Conservation (phyloP, 2,113 vertebrate species). For the Onychostoma macrolepis region DNA sequence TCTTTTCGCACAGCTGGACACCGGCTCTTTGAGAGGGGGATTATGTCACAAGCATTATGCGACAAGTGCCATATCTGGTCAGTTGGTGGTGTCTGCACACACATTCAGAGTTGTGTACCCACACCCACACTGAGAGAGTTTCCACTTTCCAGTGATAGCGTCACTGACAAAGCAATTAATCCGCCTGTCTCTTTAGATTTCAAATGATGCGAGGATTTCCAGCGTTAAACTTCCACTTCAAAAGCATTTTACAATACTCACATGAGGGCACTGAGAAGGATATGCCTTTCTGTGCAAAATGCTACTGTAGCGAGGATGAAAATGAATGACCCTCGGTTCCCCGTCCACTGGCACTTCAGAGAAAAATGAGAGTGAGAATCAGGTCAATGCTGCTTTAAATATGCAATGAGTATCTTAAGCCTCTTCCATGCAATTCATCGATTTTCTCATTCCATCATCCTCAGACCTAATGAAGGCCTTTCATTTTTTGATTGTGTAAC, state of each 20-base stretch:
- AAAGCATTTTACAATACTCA: constrained; percentile 2
- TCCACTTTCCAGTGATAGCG: constrained; percentile 14
- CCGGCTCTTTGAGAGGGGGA: constrained; percentile 50
- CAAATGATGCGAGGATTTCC: constrained; percentile 19
- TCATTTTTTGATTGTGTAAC: constrained; percentile 34
- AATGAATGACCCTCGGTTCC: background rate
- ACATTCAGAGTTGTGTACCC: constrained; percentile 10
- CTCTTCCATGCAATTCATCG: constrained; percentile 31
- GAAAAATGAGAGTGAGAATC: constrained; percentile 28
- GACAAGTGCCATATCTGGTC: constrained; percentile 48
- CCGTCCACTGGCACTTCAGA: background rate
- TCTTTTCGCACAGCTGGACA: constrained; percentile 60
- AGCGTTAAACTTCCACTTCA: constrained; percentile 38
- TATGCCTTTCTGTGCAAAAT: constrained; percentile 14
- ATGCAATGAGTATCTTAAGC: constrained; percentile 22
- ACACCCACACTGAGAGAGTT: constrained; percentile 18
- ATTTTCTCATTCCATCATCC: constrained; percentile 48
- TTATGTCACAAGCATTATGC: constrained; percentile 54
- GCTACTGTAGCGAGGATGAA: background rate
- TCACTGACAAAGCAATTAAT: constrained; percentile 32
- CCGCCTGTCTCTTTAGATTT: constrained; percentile 42
- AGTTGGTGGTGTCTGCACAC: constrained; percentile 4
- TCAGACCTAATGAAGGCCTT: constrained; percentile 37
- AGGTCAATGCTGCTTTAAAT: constrained; percentile 40
- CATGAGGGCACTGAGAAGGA: constrained; percentile 20